Evolutionary conservation across 2,888 invertebrate genomes (phyloP).

Genomic region (Hesperia comma): DNA sequence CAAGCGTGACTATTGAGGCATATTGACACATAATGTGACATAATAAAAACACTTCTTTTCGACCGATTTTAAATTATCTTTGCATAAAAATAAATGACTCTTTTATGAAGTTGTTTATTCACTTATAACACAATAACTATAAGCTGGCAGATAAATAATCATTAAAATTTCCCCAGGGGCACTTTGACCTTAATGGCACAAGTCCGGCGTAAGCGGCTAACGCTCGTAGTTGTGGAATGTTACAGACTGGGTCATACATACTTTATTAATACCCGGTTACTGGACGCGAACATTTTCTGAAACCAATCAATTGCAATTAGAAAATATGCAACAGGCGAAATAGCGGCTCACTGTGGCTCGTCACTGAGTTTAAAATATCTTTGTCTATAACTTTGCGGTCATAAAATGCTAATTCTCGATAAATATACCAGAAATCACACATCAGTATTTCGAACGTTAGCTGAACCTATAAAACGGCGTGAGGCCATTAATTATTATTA

Average conservation of each 20-base stretch:
- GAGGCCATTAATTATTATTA: constrained; percentile 5
- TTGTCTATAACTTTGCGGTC: neutral
- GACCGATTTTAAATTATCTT: too few relatives aligned
- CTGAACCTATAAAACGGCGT: constrained; percentile 1
- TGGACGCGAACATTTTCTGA: neutral
- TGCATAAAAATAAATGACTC: neutral
- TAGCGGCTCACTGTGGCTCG: neutral
- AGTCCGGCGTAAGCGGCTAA: neutral
- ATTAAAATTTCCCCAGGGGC: too few relatives aligned
- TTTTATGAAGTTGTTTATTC: too few relatives aligned
- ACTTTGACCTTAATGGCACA: too few relatives aligned
- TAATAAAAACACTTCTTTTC: too few relatives aligned
- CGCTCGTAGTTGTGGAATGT: neutral
- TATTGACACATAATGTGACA: too few relatives aligned
- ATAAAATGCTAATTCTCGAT: neutral
- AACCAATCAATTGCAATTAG: neutral
- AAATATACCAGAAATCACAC: constrained; percentile 3
- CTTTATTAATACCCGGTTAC: neutral
- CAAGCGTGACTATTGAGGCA: neutral
- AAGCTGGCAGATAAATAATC: too few relatives aligned
- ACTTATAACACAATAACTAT: too few relatives aligned
- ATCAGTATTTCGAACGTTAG: neutral
- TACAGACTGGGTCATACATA: neutral
- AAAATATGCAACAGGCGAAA: constrained; percentile 12
- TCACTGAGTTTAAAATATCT: neutral